Conservation (phyloP, 2,113 vertebrate genomes). For the Pelodiscus sinensis region DNA sequence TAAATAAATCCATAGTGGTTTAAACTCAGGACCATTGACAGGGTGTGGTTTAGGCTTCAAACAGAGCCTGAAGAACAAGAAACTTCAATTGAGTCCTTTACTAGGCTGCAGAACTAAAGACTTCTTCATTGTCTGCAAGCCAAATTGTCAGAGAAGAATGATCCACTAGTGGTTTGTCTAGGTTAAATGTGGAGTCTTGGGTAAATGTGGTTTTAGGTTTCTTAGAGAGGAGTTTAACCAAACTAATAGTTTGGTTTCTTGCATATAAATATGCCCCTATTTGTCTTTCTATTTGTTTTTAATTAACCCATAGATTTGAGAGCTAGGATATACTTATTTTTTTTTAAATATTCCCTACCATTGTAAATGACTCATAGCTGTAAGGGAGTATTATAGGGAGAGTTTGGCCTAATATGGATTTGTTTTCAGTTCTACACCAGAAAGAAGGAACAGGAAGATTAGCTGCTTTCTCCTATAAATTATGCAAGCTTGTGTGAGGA, state of each 20-base stretch:
- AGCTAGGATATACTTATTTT: background rate
- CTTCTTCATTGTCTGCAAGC: background rate
- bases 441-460: background rate
- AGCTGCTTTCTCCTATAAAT: background rate
- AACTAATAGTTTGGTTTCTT: background rate
- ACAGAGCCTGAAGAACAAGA: background rate
- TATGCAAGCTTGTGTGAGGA: background rate
- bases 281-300: background rate
- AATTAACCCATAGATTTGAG: background rate
- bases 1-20: background rate
- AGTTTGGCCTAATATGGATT: background rate
- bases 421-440: background rate
- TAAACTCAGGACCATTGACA: background rate
- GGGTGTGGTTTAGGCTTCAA: background rate
- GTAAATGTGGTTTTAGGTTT: background rate
- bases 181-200: background rate
- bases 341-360: background rate
- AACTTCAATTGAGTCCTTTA: background rate
- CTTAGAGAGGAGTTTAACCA: background rate
- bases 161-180: background rate
- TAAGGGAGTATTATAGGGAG: background rate
- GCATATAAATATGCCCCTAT: background rate
- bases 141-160: background rate
- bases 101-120: background rate
- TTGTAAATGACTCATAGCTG: background rate